phyloP scores from a whole-genome alignment of 2,797 vertebrate genomes.

The Channa striata region DNA sequence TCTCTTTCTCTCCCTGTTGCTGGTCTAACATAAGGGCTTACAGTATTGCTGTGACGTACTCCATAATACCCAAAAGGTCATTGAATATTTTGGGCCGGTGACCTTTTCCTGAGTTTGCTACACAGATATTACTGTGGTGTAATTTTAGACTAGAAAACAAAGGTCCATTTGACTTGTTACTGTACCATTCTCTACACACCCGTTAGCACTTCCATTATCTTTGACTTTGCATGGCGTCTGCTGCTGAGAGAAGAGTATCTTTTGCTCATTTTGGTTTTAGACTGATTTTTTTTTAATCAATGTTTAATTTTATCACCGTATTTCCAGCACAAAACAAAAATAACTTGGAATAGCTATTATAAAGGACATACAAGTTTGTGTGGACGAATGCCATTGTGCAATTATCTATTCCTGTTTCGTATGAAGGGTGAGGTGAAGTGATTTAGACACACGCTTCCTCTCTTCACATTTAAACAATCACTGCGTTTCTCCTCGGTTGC shows the following conservation, averaged over 20 bases:
- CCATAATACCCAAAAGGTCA: slow-evolving; percentile 71
- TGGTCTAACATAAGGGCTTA: slow-evolving; percentile 44
- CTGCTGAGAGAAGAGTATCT: slow-evolving; percentile 54
- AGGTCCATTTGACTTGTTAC: slow-evolving; percentile 63
- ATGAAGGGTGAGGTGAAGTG: not conserved
- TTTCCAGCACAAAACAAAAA: slow-evolving; percentile 23
- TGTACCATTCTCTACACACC: slow-evolving; percentile 28
- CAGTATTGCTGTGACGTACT: slow-evolving; percentile 54
- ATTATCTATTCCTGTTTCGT: not conserved
- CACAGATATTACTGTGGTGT: slow-evolving; percentile 50
- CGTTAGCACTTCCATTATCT: slow-evolving; percentile 64
- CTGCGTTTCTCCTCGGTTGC: not conserved
- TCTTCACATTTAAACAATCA: not conserved
- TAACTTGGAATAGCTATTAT: slow-evolving; percentile 10
- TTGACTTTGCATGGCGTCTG: slow-evolving; percentile 33
- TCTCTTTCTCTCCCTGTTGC: not conserved
- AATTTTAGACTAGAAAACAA: slow-evolving; percentile 65
- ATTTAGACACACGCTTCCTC: not conserved
- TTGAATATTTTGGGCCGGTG: slow-evolving; percentile 76
- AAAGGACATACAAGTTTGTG: too few relatives aligned
- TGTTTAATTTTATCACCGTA: slow-evolving; percentile 2
- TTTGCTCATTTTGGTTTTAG: slow-evolving; percentile 44
- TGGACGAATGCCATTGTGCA: not conserved
- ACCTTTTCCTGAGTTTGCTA: slow-evolving; percentile 69
- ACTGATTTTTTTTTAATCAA: slow-evolving; percentile 48